phyloP scores from a whole-genome alignment of 2,113 vertebrate species.

The Micronycteris hirsuta region DNA sequence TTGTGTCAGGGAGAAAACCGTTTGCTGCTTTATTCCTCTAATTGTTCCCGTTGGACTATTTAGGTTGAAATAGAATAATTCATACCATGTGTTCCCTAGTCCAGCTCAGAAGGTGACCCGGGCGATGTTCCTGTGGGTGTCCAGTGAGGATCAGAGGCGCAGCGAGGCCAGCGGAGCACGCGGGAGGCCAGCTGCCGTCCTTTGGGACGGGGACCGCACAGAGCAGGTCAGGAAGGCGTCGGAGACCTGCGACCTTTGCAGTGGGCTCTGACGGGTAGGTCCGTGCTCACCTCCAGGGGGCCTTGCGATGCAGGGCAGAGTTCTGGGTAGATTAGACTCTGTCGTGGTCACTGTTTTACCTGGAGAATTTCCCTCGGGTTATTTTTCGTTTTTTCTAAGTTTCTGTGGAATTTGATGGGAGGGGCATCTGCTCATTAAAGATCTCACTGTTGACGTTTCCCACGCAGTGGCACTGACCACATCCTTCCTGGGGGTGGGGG shows the following conservation, averaged over 20 bases:
- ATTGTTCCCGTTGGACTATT: not conserved
- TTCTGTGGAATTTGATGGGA: not conserved
- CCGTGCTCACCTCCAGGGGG: not conserved
- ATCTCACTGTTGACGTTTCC: not conserved
- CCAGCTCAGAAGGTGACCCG: not conserved
- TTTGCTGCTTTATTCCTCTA: not conserved
- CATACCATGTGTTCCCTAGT: not conserved
- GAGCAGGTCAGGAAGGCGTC: not conserved
- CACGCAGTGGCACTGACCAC: accelerated
- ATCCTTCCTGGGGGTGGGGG: not conserved
- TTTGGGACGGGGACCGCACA: not conserved
- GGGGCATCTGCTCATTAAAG: not conserved
- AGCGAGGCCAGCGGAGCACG: accelerated
- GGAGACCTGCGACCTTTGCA: not conserved
- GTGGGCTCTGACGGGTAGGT: not conserved
- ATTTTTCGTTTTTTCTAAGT: not conserved
- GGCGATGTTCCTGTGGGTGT: not conserved
- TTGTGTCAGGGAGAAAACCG: not conserved
- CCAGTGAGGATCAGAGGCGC: not conserved
- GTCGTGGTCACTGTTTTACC: not conserved
- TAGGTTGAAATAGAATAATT: not conserved
- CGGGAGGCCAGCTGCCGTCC: not conserved
- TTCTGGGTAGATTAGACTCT: not conserved
- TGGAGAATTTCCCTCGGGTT: not conserved
- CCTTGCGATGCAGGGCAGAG: not conserved